These are phyloP conservation scores for Lethrus apterus DNA, from an alignment of 1,140 invertebrate species.

Conservation along the genomic window DNA sequence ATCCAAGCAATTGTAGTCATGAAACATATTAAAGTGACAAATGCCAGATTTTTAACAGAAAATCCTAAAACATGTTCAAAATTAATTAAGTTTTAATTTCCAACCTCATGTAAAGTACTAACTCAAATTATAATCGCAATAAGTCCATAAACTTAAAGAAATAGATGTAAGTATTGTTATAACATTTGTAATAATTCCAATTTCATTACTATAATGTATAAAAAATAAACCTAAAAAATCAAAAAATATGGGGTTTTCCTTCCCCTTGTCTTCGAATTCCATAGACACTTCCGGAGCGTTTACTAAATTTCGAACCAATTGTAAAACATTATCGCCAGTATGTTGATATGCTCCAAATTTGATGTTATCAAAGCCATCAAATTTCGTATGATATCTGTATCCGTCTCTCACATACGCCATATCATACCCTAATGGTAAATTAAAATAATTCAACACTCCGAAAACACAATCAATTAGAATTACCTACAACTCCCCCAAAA, in stretches of 20 bases:
- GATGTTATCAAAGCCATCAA: conserved; percentile 57
- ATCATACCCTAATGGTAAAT: conserved; percentile 69
- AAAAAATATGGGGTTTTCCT: conserved; percentile 49
- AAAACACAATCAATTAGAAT: conserved; percentile 74
- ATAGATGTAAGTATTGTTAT: conserved; percentile 32
- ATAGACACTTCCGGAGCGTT: conserved; percentile 35
- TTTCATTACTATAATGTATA: conserved; percentile 46
- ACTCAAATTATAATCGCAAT: conserved; percentile 30
- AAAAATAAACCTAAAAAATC: conserved; percentile 52
- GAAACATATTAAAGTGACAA: too few relatives aligned
- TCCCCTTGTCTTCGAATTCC: conserved; percentile 30
- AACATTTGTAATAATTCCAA: conserved; percentile 46
- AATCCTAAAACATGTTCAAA: conserved; percentile 17
- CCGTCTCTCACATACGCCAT: conserved; percentile 69
- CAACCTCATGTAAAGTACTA: conserved; percentile 22
- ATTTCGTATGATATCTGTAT: conserved; percentile 73
- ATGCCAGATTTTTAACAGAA: conserved; percentile 19
- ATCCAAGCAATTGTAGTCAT: not conserved
- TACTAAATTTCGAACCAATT: conserved; percentile 45
- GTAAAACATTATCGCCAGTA: conserved; percentile 54
- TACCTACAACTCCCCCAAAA: conserved; percentile 49
- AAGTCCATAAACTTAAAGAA: conserved; percentile 30
- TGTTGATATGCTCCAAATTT: conserved; percentile 59
- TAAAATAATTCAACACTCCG: conserved; percentile 59
- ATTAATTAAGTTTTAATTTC: conserved; percentile 22